A percentile compares a stretch with the other conserved stretches of the same genome.
Conservation (phyloP, 2,113 vertebrate genomes). For the Semicossyphus pulcher region DNA sequence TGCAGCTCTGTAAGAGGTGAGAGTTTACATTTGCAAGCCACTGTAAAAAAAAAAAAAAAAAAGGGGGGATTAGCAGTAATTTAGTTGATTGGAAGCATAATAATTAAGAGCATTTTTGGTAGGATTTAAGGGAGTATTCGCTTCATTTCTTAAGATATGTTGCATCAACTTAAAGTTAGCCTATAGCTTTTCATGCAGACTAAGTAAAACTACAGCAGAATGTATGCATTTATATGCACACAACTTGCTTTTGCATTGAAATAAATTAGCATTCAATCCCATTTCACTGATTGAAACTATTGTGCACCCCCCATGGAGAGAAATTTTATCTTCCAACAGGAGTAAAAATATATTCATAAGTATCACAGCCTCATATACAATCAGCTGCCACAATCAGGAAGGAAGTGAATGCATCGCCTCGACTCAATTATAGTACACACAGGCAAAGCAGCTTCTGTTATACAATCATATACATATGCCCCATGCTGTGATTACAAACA, state of each 20-base stretch:
- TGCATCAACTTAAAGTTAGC: too few relatives aligned
- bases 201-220: conserved; percentile 6
- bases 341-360: neutral
- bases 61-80: too few relatives aligned
- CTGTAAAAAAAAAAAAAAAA: too few relatives aligned
- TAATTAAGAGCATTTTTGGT: too few relatives aligned
- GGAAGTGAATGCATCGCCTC: neutral
- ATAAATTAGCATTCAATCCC: conserved; percentile 31
- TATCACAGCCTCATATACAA: conserved; percentile 23
- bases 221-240: neutral
- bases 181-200: too few relatives aligned
- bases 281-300: conserved; percentile 28
- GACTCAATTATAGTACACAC: conserved; percentile 15
- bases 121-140: too few relatives aligned
- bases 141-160: too few relatives aligned
- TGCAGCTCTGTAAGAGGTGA: too few relatives aligned
- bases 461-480: neutral
- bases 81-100: too few relatives aligned
- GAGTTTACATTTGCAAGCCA: too few relatives aligned
- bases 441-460: neutral
- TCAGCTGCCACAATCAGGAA: conserved; percentile 16
- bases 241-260: neutral
- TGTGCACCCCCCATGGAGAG: neutral
- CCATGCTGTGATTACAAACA: conserved; percentile 24
- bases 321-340: neutral